These are phyloP conservation scores for Palloptera scutellata DNA, from an alignment of 2,888 invertebrate species.

Conservation along the genomic window DNA sequence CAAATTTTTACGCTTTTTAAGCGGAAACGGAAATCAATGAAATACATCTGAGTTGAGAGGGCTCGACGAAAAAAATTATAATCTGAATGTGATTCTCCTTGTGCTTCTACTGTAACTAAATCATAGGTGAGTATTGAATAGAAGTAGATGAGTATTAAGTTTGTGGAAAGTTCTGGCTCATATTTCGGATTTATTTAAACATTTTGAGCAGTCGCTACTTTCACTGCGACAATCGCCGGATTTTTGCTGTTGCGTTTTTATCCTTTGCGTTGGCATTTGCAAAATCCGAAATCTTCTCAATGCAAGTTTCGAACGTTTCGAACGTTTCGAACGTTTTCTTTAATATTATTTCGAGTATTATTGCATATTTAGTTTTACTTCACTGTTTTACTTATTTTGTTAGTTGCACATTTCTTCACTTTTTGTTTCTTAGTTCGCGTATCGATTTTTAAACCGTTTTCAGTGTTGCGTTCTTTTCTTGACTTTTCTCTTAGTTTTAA, in stretches of 20 bases:
- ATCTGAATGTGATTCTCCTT: no score
- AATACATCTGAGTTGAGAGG: no score
- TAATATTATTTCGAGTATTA: constrained; percentile 43
- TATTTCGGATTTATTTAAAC: no score
- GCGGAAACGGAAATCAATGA: not conserved
- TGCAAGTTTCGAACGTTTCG: no score
- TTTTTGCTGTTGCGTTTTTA: not conserved
- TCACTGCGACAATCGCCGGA: not conserved
- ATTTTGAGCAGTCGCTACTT: no score
- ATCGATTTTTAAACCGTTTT: constrained; percentile 27
- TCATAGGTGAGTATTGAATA: no score
- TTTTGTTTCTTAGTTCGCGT: constrained; percentile 41
- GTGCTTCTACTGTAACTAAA: no score
- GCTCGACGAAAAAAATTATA: no score
- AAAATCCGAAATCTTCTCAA: not conserved
- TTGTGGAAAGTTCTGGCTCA: no score
- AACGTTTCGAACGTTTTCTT: not conserved
- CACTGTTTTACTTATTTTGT: constrained; percentile 25
- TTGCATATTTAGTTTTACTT: constrained; percentile 49
- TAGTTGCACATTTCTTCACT: constrained; percentile 27
- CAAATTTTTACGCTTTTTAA: not conserved
- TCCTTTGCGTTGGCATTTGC: not conserved
- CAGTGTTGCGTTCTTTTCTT: constrained; percentile 15
- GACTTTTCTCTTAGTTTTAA: constrained; percentile 10
- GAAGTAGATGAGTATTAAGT: no score